Evolutionary conservation across 2,888 invertebrate species (phyloP).

Genomic region (Rosalia funebris): DNA sequence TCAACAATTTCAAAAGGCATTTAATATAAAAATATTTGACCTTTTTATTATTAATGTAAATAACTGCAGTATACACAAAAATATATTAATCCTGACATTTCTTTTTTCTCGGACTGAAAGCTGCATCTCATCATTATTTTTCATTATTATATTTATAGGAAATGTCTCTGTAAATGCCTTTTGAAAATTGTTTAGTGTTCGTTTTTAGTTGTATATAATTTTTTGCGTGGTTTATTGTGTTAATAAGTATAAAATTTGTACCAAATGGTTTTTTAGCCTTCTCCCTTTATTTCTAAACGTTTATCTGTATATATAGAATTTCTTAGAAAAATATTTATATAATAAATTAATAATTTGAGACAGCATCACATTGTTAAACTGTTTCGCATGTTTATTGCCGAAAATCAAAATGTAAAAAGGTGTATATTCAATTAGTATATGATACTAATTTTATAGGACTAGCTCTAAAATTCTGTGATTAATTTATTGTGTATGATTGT

Average conservation of each 20-base stretch:
- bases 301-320: conserved; percentile 46
- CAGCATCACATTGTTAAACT: conserved; percentile 37
- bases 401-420: conserved; percentile 43
- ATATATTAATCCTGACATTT: too few relatives aligned
- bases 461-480: conserved; percentile 54
- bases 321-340: conserved; percentile 37
- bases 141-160: too few relatives aligned
- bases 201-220: conserved; percentile 37
- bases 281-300: conserved; percentile 36
- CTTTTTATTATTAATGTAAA: neutral
- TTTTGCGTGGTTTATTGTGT: conserved; percentile 27
- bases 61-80: neutral
- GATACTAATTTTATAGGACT: conserved; percentile 28
- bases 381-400: conserved; percentile 36
- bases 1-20: neutral
- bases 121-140: too few relatives aligned
- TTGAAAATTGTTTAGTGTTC: conserved; percentile 29
- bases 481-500: conserved; percentile 49
- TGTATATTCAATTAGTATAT: conserved; percentile 39
- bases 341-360: conserved; percentile 31
- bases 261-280: conserved; percentile 39
- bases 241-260: conserved; percentile 30
- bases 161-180: conserved; percentile 18
- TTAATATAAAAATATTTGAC: conserved; percentile 10
- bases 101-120: neutral